phyloP scores from a whole-genome alignment of 1,140 invertebrate species.

The Mizuhopecten yessoensis region DNA sequence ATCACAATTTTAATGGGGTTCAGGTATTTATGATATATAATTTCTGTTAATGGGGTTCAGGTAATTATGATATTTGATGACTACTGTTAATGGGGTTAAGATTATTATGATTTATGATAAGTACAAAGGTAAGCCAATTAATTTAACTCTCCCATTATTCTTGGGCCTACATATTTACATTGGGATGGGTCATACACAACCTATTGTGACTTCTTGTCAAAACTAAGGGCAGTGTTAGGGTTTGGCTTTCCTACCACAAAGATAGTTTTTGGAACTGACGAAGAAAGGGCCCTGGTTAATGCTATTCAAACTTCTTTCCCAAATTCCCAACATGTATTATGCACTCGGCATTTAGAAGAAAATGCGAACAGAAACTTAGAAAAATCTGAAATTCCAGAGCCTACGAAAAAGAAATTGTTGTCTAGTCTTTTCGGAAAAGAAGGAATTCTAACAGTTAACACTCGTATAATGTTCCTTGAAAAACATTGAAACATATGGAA shows the following conservation, averaged over 20 bases:
- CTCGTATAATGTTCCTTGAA: constrained; percentile 47
- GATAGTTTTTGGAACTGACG: constrained; percentile 44
- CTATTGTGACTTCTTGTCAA: neutral
- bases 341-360: constrained; percentile 52
- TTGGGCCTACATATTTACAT: constrained; percentile 40
- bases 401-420: constrained; percentile 20
- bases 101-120: too few relatives aligned
- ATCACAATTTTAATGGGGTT: too few relatives aligned
- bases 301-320: constrained; percentile 58
- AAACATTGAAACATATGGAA: constrained; percentile 48
- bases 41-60: too few relatives aligned
- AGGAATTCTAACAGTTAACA: constrained; percentile 7
- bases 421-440: neutral
- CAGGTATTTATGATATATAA: too few relatives aligned
- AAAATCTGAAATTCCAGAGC: constrained; percentile 44
- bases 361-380: constrained; percentile 47
- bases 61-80: too few relatives aligned
- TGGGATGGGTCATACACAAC: constrained; percentile 41
- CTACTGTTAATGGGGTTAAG: too few relatives aligned
- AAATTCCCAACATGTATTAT: constrained; percentile 43
- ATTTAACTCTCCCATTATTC: neutral
- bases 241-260: neutral
- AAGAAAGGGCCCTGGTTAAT: constrained; percentile 43
- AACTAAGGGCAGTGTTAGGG: neutral
- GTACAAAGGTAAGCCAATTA: too few relatives aligned